Evolutionary conservation across 2,113 vertebrate species (phyloP).

Genomic region (Rhabdornis inornatus): DNA sequence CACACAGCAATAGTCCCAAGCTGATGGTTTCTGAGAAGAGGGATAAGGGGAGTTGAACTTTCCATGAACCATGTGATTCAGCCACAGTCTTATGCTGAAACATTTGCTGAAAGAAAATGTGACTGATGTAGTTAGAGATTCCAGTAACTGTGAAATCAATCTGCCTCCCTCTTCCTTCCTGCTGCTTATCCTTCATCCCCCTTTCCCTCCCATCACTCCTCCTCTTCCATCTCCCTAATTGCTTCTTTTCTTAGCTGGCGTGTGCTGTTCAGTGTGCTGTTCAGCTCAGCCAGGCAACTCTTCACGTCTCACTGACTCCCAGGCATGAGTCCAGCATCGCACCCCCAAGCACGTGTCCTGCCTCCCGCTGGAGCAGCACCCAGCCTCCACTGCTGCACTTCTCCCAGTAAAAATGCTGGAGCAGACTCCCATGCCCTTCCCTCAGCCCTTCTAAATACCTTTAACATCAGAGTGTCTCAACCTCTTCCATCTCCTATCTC

Average conservation of each 20-base stretch:
- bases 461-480: not conserved
- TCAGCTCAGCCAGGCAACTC: conserved; percentile 14
- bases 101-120: conserved; percentile 44
- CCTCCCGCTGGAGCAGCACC: conserved; percentile 9
- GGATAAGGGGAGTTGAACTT: conserved; percentile 14
- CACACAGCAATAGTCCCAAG: not conserved
- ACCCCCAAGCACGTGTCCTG: not conserved
- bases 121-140: conserved; percentile 62
- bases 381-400: not conserved
- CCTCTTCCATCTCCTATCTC: not conserved
- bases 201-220: conserved; percentile 45
- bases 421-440: not conserved
- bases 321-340: conserved; percentile 17
- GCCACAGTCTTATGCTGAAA: conserved; percentile 24
- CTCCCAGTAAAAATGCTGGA: not conserved
- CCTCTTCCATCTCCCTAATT: conserved; percentile 62
- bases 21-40: not conserved
- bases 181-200: conserved; percentile 42
- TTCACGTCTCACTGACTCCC: conserved; percentile 32
- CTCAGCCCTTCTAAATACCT: not conserved
- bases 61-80: conserved; percentile 36
- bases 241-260: conserved; percentile 43
- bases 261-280: not conserved
- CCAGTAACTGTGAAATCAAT: conserved; percentile 61
- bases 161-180: conserved; percentile 53